Evolutionary conservation across 2,113 vertebrate genomes (phyloP), one percentile per base, ranked within the genome.

Genomic region (Aix galericulata): DNA sequence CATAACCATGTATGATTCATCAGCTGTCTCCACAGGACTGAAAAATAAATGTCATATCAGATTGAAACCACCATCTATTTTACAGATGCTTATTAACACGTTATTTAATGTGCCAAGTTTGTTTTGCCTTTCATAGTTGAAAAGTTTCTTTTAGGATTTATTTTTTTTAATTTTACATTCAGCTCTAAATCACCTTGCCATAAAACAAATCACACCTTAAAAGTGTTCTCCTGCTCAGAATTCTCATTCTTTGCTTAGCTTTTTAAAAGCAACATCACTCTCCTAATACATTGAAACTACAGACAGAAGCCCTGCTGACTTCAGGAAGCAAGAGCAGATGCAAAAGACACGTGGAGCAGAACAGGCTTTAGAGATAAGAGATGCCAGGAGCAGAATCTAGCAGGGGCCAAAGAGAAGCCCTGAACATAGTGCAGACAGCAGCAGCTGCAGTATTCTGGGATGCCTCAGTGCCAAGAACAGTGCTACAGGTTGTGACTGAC

Each of bases 1-100:
- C 82, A 88, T 31, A 91, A 85, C 26, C 68, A 67, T 34, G 62
- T 74, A 67, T 59, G 87, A 95, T 84, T 94, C 52, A 82, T 90
- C 59, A 77, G 48, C 58, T 76, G 56, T 78, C 79, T 86, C 64
- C 60, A 86, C 38, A 93, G 48, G 34, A 71, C 52, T 52, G 55
- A 86, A 94, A 92, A 91, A 88, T 80, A 91, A 89, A 90, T 53
- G 22, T n/a, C 38, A 13, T 36, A 36, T 88, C 64, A 73, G 11
- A 91, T 7, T n/a, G 62, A 96, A 93, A 29, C 22, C 56, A 58
- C 36, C 8, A 38, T 40, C 34, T 73, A n/a, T 59, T 89, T 66
- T 58, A 81, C 34, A 91, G n/a, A 76, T 75, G 60, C 29, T 87
- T 88, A 86, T 84, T 89, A 76, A 67, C 36, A 31, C 3, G 2